Conservation (phyloP, 2,888 invertebrate genomes). For the Mongoloraphidia duomilia region DNA sequence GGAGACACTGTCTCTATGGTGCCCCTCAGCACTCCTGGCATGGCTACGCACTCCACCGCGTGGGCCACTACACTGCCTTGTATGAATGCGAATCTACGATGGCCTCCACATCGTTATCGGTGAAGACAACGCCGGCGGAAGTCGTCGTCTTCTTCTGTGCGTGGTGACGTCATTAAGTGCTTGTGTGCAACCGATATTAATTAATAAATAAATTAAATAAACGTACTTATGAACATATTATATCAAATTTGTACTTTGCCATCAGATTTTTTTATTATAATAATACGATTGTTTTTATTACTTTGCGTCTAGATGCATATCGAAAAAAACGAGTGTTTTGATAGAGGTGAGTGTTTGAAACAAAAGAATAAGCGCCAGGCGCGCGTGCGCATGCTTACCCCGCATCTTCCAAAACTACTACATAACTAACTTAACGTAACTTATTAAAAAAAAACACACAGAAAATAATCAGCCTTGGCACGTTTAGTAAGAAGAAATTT, state of each 20-base stretch:
- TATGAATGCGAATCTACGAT: slow-evolving; percentile 8
- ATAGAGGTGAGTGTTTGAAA: slow-evolving; percentile 10
- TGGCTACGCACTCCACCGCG: slow-evolving; percentile 16
- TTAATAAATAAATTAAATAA: slow-evolving; percentile 5
- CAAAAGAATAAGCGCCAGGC: slow-evolving; percentile 8
- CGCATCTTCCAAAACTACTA: slow-evolving; percentile 9
- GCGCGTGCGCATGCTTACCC: slow-evolving; percentile 11
- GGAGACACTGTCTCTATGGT: slow-evolving; percentile 42
- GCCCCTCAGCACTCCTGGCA: slow-evolving; percentile 25
- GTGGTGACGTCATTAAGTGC: slow-evolving; percentile 17
- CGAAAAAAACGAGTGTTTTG: slow-evolving; percentile 14
- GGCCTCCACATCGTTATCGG: slow-evolving; percentile 6
- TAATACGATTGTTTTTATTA: slow-evolving; percentile 15
- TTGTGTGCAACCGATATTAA: slow-evolving; percentile 9
- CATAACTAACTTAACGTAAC: background rate
- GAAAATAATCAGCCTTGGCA: background rate
- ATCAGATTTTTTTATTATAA: slow-evolving; percentile 15
- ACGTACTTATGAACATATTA: slow-evolving; percentile 12
- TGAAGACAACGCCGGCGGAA: slow-evolving; percentile 7
- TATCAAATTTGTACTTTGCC: slow-evolving; percentile 16
- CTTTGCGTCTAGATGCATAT: slow-evolving; percentile 18
- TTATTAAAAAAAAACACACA: background rate
- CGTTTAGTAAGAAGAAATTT: background rate
- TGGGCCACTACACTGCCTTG: slow-evolving; percentile 10
- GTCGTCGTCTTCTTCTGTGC: background rate